Conservation (phyloP, 2,888 invertebrate genomes). For the Exephanes ischioxanthus region DNA sequence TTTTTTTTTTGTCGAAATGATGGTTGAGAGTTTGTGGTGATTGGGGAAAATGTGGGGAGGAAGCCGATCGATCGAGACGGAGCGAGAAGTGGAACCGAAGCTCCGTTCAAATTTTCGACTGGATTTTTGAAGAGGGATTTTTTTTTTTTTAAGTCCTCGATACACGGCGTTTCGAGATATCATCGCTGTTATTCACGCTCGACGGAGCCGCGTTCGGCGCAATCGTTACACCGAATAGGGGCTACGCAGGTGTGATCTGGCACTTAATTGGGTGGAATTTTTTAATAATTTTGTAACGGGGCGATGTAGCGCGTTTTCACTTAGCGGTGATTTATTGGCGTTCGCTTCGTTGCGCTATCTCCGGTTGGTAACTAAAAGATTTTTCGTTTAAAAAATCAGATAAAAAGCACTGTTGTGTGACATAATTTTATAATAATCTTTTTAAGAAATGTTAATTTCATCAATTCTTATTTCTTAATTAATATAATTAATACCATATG, state of each 20-base stretch:
- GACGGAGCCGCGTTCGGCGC: conserved; percentile 51
- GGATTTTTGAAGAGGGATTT: neutral
- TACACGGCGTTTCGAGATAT: conserved; percentile 61
- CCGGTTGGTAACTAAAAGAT: neutral
- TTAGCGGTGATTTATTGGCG: conserved; percentile 55
- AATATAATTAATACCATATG: neutral
- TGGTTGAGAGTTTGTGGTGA: neutral
- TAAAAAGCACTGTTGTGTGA: conserved; percentile 4
- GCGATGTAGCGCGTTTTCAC: conserved; percentile 32
- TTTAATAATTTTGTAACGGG: conserved; percentile 39
- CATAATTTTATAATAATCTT: neutral
- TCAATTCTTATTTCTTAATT: neutral
- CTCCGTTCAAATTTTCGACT: neutral
- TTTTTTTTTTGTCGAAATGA: neutral
- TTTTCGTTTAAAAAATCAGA: conserved; percentile 16
- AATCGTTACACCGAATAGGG: conserved; percentile 64
- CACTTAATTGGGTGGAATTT: conserved; percentile 56
- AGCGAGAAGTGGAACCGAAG: neutral
- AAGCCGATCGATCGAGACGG: neutral
- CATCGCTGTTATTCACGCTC: conserved; percentile 59
- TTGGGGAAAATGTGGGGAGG: too few relatives aligned
- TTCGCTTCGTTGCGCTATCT: conserved; percentile 18
- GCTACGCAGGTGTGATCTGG: conserved; percentile 51
- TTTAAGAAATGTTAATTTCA: neutral
- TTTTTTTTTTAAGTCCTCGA: neutral